Percentiles rank a stretch among this genome's conserved stretches.
Conservation (phyloP, 64 coral and sea anemone genomes). For the Anthopleura sola region DNA sequence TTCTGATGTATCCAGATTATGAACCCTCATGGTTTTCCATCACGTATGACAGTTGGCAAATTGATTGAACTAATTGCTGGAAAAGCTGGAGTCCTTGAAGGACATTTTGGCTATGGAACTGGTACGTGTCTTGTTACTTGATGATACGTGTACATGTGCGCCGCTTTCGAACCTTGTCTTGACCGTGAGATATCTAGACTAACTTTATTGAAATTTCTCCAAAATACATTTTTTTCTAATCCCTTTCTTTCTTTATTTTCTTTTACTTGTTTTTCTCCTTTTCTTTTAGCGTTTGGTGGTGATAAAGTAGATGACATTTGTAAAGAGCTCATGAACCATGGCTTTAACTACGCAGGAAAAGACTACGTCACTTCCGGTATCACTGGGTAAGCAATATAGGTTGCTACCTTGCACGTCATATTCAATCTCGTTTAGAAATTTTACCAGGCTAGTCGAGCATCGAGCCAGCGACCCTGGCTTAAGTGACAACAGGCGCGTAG, state of each 20-base stretch:
- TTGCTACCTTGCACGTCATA: no score
- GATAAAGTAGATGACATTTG: conserved; percentile 95
- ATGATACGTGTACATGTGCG: no score
- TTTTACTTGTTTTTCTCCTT: no score
- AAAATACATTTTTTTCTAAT: no score
- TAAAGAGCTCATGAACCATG: conserved; percentile 69
- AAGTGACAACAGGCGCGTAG: no score
- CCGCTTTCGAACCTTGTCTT: no score
- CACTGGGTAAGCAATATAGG: conserved; percentile 56
- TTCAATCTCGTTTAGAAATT: no score
- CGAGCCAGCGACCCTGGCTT: no score
- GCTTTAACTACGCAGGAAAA: conserved; percentile 96
- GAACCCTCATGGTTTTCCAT: conserved; percentile 98
- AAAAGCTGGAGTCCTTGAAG: conserved; percentile 83
- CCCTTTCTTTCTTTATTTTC: no score
- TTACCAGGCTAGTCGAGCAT: no score
- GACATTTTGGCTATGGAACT: conserved; percentile 87
- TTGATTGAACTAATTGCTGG: conserved; percentile 92
- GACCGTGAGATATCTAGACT: no score
- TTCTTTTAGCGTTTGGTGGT: conserved; percentile 73
- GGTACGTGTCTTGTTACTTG: conserved; percentile 20
- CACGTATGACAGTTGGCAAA: conserved; percentile 97
- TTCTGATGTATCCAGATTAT: conserved; percentile 59
- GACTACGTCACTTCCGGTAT: conserved; percentile 97
- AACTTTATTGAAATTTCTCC: no score